A percentile compares a stretch with the other conserved stretches of the same genome.
These are phyloP conservation scores for Drosophila subpulchrella DNA, from an alignment of 1,140 invertebrate genomes.

Conservation along the genomic window DNA sequence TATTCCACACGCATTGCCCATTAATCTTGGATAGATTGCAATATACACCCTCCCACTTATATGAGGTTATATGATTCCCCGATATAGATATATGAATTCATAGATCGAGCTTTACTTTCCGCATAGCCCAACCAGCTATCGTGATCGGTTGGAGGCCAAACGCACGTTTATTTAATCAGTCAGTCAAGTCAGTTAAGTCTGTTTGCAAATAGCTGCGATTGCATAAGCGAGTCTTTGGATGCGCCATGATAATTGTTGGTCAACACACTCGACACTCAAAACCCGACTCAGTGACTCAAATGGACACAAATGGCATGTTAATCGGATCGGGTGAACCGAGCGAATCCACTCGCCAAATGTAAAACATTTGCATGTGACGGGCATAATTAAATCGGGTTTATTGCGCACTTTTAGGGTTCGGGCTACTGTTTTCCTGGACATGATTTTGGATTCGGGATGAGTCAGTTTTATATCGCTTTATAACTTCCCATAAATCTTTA, in stretches of 20 bases:
- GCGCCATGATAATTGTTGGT: slow-evolving; percentile 59
- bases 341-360: slow-evolving; percentile 60
- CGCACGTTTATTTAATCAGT: slow-evolving; percentile 46
- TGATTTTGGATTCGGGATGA: slow-evolving; percentile 28
- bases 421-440: slow-evolving; percentile 52
- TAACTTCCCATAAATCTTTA: slow-evolving; percentile 3
- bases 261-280: slow-evolving; percentile 37
- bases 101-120: slow-evolving; percentile 8
- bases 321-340: slow-evolving; percentile 55
- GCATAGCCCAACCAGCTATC: neutral
- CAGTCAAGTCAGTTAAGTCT: slow-evolving; percentile 9
- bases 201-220: slow-evolving; percentile 26
- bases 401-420: slow-evolving; percentile 55
- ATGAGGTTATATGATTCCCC: neutral
- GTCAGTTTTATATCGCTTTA: slow-evolving; percentile 21
- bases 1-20: neutral
- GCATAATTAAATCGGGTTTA: slow-evolving; percentile 68
- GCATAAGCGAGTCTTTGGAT: slow-evolving; percentile 37
- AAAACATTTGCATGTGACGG: slow-evolving; percentile 70
- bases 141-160: slow-evolving; percentile 22
- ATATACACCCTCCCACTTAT: neutral
- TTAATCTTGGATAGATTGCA: neutral
- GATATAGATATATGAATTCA: neutral
- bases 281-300: slow-evolving; percentile 16
- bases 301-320: slow-evolving; percentile 62